Conservation (phyloP, 2,113 vertebrate genomes). For the Centropristis striata region DNA sequence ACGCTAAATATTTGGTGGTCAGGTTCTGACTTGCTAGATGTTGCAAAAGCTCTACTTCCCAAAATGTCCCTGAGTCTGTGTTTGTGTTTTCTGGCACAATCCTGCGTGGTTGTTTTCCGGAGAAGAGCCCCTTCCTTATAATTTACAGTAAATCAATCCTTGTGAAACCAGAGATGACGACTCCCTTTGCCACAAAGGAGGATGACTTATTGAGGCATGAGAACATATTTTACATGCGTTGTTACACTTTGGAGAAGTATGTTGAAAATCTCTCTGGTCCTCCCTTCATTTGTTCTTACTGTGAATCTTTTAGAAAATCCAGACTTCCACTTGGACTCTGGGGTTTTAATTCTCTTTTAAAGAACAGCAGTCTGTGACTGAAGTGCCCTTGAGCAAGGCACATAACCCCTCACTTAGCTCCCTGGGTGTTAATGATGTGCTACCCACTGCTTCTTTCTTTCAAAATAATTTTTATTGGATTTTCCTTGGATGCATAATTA, state of each 20-base stretch:
- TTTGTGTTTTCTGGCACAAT: background rate
- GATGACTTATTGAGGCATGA: background rate
- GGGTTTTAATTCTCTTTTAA: background rate
- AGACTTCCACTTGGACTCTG: too few species aligned
- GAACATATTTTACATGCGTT: background rate
- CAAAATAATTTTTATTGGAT: too few species aligned
- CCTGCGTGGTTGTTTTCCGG: slow-evolving; percentile 3
- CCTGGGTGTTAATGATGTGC: too few species aligned
- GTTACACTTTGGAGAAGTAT: background rate
- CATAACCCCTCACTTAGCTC: too few species aligned
- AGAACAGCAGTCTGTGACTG: too few species aligned
- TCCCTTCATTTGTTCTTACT: background rate
- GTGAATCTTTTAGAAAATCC: background rate
- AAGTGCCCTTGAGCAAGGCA: too few species aligned
- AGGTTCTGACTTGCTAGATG: slow-evolving; percentile 46
- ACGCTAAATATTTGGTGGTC: slow-evolving; percentile 25
- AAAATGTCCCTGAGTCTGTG: slow-evolving; percentile 2
- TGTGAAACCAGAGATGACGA: background rate
- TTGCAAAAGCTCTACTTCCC: slow-evolving; percentile 5
- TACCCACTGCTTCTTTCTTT: too few species aligned
- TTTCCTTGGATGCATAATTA: too few species aligned
- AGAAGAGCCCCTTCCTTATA: background rate
- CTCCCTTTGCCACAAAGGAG: too few species aligned
- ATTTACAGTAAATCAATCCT: slow-evolving; percentile 30
- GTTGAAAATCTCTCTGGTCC: background rate